Evolutionary conservation across 2,113 vertebrate genomes (phyloP), one percentile per base, ranked within the genome.

Genomic region (Corapipo altera): DNA sequence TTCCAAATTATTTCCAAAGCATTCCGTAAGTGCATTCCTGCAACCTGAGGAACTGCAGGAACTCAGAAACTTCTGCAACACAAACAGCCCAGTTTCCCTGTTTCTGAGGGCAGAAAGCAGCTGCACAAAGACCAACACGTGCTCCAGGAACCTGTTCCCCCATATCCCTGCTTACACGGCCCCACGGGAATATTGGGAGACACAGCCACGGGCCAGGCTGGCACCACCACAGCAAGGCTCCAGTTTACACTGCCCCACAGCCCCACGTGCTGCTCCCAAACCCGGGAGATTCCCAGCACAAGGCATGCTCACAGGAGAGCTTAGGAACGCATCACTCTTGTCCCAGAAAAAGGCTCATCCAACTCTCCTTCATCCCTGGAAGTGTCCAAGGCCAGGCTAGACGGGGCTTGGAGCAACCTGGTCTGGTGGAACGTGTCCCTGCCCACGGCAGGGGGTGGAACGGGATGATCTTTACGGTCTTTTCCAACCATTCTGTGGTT

Each of bases 151-250:
- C 19, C 65, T 4, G 3, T 2, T 43, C 10, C 8, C 3, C 5
- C 19, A 2, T 1, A 2, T 39, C 23, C 32, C 39, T 66, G 44
- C 26, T 65, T 19, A 32, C 3, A 30, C 37, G 48, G 33, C 35
- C 55, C 37, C 43, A 16, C 21, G 22, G 26, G 5, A 39, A 67
- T 22, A 13, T 18, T 0, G 3, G 35, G 18, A 59, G 18, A 58
- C 26, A 55, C n/a, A 24, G 18, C 2, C 1, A 19, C 0, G 0
- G 48, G 23, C 32, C 7, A 5, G 12, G 28, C 48, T 75, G 15
- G 44, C 67, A 37, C 4, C 19, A 58, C 15, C 15, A 23, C 22
- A 18, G 22, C 17, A 16, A 44, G 9, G 27, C 52, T 17, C 16
- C 73, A 20, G 20, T 27, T 46, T 9, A 35, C 62, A 5, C n/a